A percentile compares a stretch with the other conserved stretches of the same genome.
These are phyloP conservation scores for Ophion slaviceki DNA, from an alignment of 2,888 invertebrate species.

Conservation along the genomic window DNA sequence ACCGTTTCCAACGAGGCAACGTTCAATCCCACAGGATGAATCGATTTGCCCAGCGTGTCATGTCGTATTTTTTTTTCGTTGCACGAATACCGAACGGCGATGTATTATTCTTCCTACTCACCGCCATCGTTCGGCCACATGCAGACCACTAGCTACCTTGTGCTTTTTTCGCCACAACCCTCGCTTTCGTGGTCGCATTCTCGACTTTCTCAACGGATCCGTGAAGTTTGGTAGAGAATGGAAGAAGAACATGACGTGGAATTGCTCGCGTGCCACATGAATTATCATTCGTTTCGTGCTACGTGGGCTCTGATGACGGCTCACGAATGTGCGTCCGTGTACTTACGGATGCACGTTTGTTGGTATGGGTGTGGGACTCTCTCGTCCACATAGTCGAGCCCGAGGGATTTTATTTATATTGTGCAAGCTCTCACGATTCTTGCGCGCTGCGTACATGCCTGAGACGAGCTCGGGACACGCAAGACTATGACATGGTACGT, in stretches of 20 bases:
- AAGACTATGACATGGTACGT: background rate
- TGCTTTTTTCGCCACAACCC: constrained; percentile 28
- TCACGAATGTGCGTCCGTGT: constrained; percentile 17
- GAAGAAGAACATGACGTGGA: constrained; percentile 74
- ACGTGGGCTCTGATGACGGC: constrained; percentile 67
- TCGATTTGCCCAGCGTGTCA: constrained; percentile 57
- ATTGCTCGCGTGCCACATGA: constrained; percentile 81
- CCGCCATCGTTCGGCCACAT: constrained; percentile 57
- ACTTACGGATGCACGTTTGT: constrained; percentile 8
- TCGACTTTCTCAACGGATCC: constrained; percentile 49
- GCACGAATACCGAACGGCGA: constrained; percentile 78
- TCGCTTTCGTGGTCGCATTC: constrained; percentile 37
- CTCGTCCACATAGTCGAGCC: constrained; percentile 25
- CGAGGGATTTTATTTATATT: constrained; percentile 31
- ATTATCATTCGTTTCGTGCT: constrained; percentile 81
- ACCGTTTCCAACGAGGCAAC: no score
- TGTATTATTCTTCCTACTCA: constrained; percentile 79
- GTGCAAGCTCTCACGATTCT: constrained; percentile 50
- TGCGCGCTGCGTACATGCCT: background rate
- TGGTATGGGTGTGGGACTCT: background rate
- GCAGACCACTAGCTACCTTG: constrained; percentile 15
- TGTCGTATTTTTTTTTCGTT: constrained; percentile 69
- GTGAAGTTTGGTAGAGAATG: constrained; percentile 72
- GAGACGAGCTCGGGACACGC: constrained; percentile 6
- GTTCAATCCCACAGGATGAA: constrained; percentile 60